Conservation (phyloP, 2,888 invertebrate species). For the Harpagoxenus sublaevis region DNA sequence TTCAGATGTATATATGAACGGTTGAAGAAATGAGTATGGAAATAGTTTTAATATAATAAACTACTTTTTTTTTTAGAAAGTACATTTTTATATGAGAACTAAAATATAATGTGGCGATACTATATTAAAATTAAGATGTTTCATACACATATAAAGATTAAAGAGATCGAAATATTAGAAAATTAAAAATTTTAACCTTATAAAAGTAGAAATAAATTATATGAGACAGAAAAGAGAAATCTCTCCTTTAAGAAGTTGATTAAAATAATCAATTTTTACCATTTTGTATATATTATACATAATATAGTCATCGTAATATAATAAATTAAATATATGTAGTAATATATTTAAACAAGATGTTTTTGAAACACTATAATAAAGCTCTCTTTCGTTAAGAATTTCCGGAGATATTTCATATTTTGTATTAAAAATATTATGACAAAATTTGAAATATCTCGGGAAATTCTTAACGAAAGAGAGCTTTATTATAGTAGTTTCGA, state of each 20-base stretch:
- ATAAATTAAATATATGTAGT: not conserved
- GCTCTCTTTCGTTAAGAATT: too few relatives aligned
- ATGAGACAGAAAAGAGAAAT: not conserved
- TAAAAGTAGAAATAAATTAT: not conserved
- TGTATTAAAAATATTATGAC: too few relatives aligned
- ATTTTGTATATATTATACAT: not conserved
- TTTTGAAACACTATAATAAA: too few relatives aligned
- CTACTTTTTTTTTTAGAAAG: not conserved
- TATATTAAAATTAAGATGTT: not conserved
- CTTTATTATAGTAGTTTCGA: too few relatives aligned
- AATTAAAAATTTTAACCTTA: not conserved
- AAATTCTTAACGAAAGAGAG: too few relatives aligned
- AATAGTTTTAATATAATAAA: conserved; percentile 8
- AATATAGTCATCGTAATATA: not conserved
- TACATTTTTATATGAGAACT: not conserved
- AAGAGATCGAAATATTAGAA: not conserved
- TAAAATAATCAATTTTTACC: not conserved
- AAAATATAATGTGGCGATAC: not conserved
- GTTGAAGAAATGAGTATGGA: conserved; percentile 14
- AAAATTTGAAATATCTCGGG: too few relatives aligned
- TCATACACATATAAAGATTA: too few relatives aligned
- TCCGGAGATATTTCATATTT: too few relatives aligned
- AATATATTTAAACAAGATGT: not conserved
- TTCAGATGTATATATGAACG: conserved; percentile 26
- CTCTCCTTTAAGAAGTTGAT: not conserved